Evolutionary conservation across 2,797 vertebrate species (phyloP).

Genomic region (Microctenopoma steveboyesi): DNA sequence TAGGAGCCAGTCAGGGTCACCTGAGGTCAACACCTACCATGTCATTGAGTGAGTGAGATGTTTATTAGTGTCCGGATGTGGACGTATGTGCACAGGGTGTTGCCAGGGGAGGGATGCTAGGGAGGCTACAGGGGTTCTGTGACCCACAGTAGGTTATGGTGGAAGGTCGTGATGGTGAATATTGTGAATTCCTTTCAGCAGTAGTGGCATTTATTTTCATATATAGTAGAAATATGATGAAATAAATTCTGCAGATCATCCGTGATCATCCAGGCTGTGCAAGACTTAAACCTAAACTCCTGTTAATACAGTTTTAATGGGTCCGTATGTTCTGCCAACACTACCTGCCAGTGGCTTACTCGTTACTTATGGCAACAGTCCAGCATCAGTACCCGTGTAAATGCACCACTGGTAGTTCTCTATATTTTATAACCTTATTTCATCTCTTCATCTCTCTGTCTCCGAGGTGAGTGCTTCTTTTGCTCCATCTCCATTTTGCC

Average conservation of each 20-base stretch:
- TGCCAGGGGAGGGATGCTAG: constrained; percentile 8
- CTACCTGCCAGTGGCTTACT: constrained; percentile 21
- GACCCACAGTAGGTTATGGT: constrained; percentile 28
- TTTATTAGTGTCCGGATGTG: constrained; percentile 51
- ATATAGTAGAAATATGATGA: background rate
- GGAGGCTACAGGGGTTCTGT: constrained; percentile 19
- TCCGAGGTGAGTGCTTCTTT: background rate
- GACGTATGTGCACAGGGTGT: background rate
- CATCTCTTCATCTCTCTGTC: background rate
- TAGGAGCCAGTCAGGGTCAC: constrained; percentile 36
- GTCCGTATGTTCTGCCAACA: constrained; percentile 26
- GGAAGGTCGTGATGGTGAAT: background rate
- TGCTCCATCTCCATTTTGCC: constrained; percentile 16
- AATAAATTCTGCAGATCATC: background rate
- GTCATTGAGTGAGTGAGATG: constrained; percentile 41
- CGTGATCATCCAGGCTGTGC: too few species aligned
- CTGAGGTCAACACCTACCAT: constrained; percentile 51
- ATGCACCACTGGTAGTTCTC: background rate
- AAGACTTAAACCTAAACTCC: constrained; percentile 2
- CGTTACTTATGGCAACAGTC: background rate
- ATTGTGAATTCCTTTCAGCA: background rate
- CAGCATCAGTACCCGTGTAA: background rate
- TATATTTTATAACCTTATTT: background rate
- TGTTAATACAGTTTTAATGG: constrained; percentile 29
- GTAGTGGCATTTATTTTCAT: background rate